A percentile compares a stretch with the other conserved stretches of the same genome.
Conservation (phyloP, 1,140 invertebrate genomes). For the Oncopeltus fasciatus region DNA sequence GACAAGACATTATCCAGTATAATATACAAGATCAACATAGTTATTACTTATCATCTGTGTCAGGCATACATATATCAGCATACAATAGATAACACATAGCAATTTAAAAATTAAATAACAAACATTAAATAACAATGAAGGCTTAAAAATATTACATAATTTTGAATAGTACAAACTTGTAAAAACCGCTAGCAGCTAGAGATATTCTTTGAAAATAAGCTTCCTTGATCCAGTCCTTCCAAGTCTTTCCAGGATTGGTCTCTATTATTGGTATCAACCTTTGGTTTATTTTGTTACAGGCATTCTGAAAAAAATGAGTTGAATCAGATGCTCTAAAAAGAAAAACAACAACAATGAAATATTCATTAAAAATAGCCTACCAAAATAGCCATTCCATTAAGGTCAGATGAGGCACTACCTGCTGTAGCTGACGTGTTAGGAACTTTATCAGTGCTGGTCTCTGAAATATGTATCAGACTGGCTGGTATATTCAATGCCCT, state of each 20-base stretch:
- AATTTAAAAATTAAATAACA: too few species aligned
- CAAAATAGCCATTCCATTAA: constrained; percentile 88
- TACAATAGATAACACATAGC: too few species aligned
- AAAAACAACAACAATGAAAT: not conserved
- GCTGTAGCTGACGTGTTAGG: constrained; percentile 88
- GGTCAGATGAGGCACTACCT: constrained; percentile 77
- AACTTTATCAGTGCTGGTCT: constrained; percentile 84
- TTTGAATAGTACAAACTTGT: constrained; percentile 40
- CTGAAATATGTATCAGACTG: constrained; percentile 69
- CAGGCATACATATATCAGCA: too few species aligned
- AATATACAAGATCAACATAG: too few species aligned
- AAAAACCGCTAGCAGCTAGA: constrained; percentile 75
- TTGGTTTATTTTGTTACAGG: constrained; percentile 62
- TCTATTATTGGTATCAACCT: constrained; percentile 62
- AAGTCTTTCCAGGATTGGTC: constrained; percentile 58
- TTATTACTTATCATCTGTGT: too few species aligned
- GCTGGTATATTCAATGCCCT: constrained; percentile 54
- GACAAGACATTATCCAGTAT: too few species aligned
- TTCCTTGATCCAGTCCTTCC: constrained; percentile 69
- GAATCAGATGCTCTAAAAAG: not conserved
- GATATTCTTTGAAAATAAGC: constrained; percentile 71
- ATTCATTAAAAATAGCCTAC: constrained; percentile 33
- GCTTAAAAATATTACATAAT: too few species aligned
- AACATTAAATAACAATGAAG: too few species aligned
- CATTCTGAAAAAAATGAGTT: constrained; percentile 39